A percentile compares a stretch with the other conserved stretches of the same genome.
phyloP scores from a whole-genome alignment of 2,797 vertebrate genomes.

The Myotis myotis region DNA sequence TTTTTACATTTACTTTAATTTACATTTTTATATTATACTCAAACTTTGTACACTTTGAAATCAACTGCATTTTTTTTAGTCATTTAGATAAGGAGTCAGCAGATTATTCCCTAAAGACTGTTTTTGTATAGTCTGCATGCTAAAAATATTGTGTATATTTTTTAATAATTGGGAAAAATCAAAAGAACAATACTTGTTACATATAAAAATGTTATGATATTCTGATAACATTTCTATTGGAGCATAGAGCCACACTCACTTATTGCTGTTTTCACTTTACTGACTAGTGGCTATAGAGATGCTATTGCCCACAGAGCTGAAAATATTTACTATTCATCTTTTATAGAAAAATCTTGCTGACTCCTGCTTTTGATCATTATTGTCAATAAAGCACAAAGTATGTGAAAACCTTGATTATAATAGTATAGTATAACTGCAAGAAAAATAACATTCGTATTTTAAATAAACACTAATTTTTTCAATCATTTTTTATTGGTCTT shows the following conservation, averaged over 20 bases:
- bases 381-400: neutral
- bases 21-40: neutral
- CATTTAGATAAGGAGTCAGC: neutral
- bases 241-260: neutral
- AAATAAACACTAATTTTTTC: conserved; percentile 13
- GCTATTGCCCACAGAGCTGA: neutral
- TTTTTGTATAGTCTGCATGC: neutral
- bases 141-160: neutral
- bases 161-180: neutral
- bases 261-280: neutral
- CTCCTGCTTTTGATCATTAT: neutral
- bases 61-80: neutral
- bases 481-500: neutral
- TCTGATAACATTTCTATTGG: neutral
- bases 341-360: neutral
- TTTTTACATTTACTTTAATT: conserved; percentile 8
- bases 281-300: neutral
- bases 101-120: neutral
- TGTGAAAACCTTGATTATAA: neutral
- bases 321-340: neutral
- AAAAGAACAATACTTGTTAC: neutral
- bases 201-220: neutral
- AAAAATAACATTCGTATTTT: neutral
- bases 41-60: neutral
- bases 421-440: neutral